These are phyloP conservation scores for Stegodyphus mimosarum DNA, from an alignment of 1,140 invertebrate species.

Conservation along the genomic window DNA sequence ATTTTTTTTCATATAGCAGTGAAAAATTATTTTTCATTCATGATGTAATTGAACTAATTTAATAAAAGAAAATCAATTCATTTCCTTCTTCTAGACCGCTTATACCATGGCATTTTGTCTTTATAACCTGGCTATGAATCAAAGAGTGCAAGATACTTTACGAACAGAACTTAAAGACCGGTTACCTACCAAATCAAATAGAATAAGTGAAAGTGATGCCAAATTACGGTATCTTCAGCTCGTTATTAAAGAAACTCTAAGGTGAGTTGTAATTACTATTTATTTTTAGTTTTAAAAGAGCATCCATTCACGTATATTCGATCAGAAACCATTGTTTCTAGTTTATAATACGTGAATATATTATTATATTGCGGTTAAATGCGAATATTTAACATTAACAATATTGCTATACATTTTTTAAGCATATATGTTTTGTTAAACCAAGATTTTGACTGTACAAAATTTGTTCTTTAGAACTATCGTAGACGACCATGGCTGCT, in stretches of 20 bases:
- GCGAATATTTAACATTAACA: no score
- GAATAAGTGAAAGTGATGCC: slow-evolving; percentile 32
- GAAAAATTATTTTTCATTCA: not conserved
- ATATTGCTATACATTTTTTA: no score
- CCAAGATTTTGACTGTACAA: no score
- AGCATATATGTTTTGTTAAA: no score
- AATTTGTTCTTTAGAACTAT: no score
- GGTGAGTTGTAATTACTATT: slow-evolving; percentile 38
- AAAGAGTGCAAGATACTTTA: slow-evolving; percentile 67
- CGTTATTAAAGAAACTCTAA: slow-evolving; percentile 65
- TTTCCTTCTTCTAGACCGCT: slow-evolving; percentile 65
- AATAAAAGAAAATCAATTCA: not conserved
- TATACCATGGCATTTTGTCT: slow-evolving; percentile 67
- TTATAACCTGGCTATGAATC: slow-evolving; percentile 68
- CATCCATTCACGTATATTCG: no score
- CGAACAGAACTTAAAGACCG: slow-evolving; percentile 66
- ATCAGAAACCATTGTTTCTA: no score
- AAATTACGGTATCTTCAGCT: slow-evolving; percentile 62
- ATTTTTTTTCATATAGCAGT: no score
- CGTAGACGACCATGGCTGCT: no score
- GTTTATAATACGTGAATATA: no score
- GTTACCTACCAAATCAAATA: slow-evolving; percentile 8
- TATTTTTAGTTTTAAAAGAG: no score
- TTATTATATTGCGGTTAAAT: no score
- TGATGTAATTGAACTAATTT: not conserved